Evolutionary conservation across 2,113 vertebrate genomes (phyloP), one percentile per base, ranked within the genome.

Genomic region (Cyprinodon tularosa): DNA sequence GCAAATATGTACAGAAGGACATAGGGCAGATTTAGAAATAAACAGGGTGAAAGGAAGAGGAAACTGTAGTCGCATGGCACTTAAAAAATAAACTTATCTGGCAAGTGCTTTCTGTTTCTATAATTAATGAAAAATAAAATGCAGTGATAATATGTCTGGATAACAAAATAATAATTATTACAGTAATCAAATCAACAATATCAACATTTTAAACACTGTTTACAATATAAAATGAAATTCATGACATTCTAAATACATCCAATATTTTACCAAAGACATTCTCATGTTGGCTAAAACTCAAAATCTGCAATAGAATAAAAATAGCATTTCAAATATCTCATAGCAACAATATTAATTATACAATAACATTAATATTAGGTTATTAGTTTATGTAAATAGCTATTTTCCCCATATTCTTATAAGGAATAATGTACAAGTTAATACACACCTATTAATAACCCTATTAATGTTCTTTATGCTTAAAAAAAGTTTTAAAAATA

Each of bases 231-330:
- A 95, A 90, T 87, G 88, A 92, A 95, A 94, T 95, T 92, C 96
- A 96, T 96, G 96, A 96, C 96, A 90, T 85, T 91, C 97, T 97
- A 96, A 96, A 97, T 96, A 98, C 95, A 97, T 96, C 96, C 95
- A 97, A 96, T 98, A 99, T 98, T 29, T 97, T 98, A 97, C 96
- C 96, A 97, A 94, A 96, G 93, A 95, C 89, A 80, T 86, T 90
- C 88, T 94, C 86, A 95, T 95, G 96, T 95, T 94, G 95, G 95
- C 97, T 98, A 97, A 96, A 91, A 95, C 96, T 97, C 97, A 97
- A 98, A 88, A 96, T 97, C 96, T 95, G 96, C 96, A 96, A 97
- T 96, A 97, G 96, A 97, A 98, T 96, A 97, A 97, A 92, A 99
- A 98, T 97, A 97, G 95, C 93, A 97, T 95, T 97, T 96, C 95